Percentiles rank a stretch among this genome's conserved stretches.
phyloP scores from a whole-genome alignment of 2,888 invertebrate species.

The Drosophila rellima region DNA sequence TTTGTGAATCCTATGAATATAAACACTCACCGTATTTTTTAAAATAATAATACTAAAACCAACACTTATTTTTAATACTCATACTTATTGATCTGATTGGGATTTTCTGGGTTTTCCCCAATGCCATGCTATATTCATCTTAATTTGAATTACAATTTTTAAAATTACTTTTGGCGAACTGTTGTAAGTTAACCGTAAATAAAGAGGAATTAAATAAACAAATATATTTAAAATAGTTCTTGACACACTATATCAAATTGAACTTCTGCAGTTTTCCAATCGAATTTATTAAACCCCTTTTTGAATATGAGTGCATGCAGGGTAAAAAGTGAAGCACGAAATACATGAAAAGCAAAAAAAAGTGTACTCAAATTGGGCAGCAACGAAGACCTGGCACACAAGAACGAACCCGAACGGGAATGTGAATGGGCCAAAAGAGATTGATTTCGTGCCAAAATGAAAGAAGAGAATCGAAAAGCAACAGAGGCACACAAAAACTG shows the following conservation, averaged over 20 bases:
- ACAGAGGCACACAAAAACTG: slow-evolving; percentile 35
- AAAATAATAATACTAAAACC: too few relatives aligned
- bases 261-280: neutral
- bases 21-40: too few relatives aligned
- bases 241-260: too few relatives aligned
- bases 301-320: neutral
- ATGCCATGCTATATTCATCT: too few relatives aligned
- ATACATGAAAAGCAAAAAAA: slow-evolving; percentile 24
- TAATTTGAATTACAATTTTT: too few relatives aligned
- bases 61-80: too few relatives aligned
- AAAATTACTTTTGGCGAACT: too few relatives aligned
- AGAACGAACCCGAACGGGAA: slow-evolving; percentile 14
- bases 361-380: slow-evolving; percentile 43
- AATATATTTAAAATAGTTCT: neutral
- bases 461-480: slow-evolving; percentile 43
- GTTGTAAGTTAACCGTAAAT: too few relatives aligned
- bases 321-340: slow-evolving; percentile 19
- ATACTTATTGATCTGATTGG: too few relatives aligned
- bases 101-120: too few relatives aligned
- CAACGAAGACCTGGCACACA: slow-evolving; percentile 4
- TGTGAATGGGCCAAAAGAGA: slow-evolving; percentile 52
- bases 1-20: too few relatives aligned
- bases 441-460: slow-evolving; percentile 68
- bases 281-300: neutral
- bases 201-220: too few relatives aligned